phyloP scores from a whole-genome alignment of 2,888 invertebrate species.

The Sericinus montela region DNA sequence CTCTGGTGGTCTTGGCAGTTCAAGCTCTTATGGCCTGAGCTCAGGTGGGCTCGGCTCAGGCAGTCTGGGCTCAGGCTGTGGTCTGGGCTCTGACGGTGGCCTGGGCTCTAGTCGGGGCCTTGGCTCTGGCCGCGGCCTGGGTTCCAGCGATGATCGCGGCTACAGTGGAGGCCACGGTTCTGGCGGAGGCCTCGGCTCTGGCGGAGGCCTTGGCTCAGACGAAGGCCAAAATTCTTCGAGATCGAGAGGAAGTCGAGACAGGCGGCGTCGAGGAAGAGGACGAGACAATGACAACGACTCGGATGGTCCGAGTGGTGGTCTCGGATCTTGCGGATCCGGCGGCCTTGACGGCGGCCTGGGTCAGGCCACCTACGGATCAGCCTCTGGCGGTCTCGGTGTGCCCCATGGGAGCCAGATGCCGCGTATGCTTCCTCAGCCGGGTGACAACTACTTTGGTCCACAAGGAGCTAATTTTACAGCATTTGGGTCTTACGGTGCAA shows the following conservation, averaged over 20 bases:
- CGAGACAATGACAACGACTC: conserved; percentile 49
- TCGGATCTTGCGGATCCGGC: conserved; percentile 34
- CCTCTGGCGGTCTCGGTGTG: conserved; percentile 67
- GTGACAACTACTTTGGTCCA: conserved; percentile 44
- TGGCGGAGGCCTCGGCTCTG: conserved; percentile 30
- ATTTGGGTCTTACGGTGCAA: conserved; percentile 64
- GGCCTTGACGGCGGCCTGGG: conserved; percentile 51
- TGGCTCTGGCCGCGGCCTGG: conserved; percentile 36
- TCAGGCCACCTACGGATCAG: conserved; percentile 39
- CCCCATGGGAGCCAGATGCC: conserved; percentile 70
- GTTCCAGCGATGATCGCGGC: conserved; percentile 33
- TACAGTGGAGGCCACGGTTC: conserved; percentile 30
- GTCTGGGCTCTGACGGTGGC: conserved; percentile 31
- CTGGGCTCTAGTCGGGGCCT: conserved; percentile 37
- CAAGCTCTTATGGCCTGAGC: conserved; percentile 32
- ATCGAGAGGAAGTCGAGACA: conserved; percentile 51
- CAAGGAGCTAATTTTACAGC: conserved; percentile 70
- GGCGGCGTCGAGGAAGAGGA: conserved; percentile 68
- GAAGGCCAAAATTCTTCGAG: conserved; percentile 35
- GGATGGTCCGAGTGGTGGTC: conserved; percentile 36
- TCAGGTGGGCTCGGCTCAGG: conserved; percentile 40
- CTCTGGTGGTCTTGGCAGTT: conserved; percentile 35
- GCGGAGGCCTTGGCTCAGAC: conserved; percentile 31
- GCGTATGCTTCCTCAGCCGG: conserved; percentile 65
- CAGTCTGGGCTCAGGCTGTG: conserved; percentile 25